A percentile compares a stretch with the other conserved stretches of the same genome.
These are phyloP conservation scores for Pagrus major DNA, from an alignment of 2,113 vertebrate genomes.

Conservation along the genomic window DNA sequence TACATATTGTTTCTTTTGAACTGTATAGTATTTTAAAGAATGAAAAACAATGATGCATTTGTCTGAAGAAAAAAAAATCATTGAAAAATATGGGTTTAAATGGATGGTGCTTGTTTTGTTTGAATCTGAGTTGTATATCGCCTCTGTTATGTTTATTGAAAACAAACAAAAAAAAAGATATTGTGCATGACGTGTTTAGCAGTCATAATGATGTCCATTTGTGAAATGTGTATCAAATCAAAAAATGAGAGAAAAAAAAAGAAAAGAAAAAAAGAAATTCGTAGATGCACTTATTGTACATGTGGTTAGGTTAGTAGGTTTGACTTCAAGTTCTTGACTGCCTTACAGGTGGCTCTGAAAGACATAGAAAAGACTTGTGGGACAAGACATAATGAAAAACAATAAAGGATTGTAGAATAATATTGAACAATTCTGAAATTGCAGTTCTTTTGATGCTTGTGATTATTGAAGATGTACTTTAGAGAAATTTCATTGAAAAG, in stretches of 20 bases:
- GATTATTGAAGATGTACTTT: slow-evolving; percentile 94
- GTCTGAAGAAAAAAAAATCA: slow-evolving; percentile 90
- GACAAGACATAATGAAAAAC: slow-evolving; percentile 83
- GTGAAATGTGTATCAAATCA: slow-evolving; percentile 92
- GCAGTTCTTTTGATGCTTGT: slow-evolving; percentile 93
- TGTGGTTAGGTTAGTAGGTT: slow-evolving; percentile 92
- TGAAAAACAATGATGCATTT: slow-evolving; percentile 87
- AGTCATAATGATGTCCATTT: slow-evolving; percentile 96
- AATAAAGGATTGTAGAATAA: slow-evolving; percentile 88
- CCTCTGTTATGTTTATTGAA: slow-evolving; percentile 97
- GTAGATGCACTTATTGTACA: slow-evolving; percentile 97
- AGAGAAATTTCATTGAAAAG: slow-evolving; percentile 94
- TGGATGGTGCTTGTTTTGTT: slow-evolving; percentile 92
- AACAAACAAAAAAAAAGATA: slow-evolving; percentile 84
- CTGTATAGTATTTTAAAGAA: slow-evolving; percentile 90
- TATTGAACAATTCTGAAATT: slow-evolving; percentile 89
- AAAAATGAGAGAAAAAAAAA: slow-evolving; percentile 73
- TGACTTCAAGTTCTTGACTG: slow-evolving; percentile 88
- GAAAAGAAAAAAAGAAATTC: slow-evolving; percentile 83
- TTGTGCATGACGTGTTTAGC: slow-evolving; percentile 98
- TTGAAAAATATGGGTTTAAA: slow-evolving; percentile 91
- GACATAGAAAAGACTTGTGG: slow-evolving; percentile 85
- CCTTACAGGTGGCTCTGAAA: slow-evolving; percentile 86
- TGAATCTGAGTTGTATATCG: slow-evolving; percentile 95
- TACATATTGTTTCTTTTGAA: slow-evolving; percentile 85